These are phyloP conservation scores for Aphelenchoides bicaudatus DNA, from an alignment of 2,888 invertebrate species.

Conservation along the genomic window DNA sequence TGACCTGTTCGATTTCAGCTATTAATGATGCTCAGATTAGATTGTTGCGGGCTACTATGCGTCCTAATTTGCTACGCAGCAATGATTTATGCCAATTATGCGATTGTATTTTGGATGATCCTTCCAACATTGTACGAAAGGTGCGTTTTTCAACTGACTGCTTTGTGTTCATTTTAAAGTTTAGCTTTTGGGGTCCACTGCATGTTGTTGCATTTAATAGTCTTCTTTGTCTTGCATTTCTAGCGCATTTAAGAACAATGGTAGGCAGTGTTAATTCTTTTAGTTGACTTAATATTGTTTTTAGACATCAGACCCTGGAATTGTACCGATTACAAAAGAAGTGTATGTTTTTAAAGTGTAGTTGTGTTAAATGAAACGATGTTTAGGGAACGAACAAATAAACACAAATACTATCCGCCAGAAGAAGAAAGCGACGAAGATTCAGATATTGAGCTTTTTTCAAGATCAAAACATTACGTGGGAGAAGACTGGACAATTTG, in stretches of 20 bases:
- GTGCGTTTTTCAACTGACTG: background rate
- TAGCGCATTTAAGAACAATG: conserved; percentile 78
- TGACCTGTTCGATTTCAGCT: no score
- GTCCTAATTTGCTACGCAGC: conserved; percentile 23
- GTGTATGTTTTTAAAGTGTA: background rate
- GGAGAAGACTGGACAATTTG: conserved; percentile 70
- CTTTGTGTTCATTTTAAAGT: conserved; percentile 21
- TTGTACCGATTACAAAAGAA: conserved; percentile 68
- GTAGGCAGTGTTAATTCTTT: no score
- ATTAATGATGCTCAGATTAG: conserved; percentile 5
- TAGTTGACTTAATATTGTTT: no score
- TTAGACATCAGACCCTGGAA: conserved; percentile 87
- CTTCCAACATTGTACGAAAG: conserved; percentile 13
- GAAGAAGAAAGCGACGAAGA: conserved; percentile 8
- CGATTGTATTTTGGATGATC: conserved; percentile 72
- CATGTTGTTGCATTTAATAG: conserved; percentile 71
- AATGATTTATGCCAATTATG: conserved; percentile 75
- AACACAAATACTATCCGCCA: background rate
- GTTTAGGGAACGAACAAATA: background rate
- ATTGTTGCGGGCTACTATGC: conserved; percentile 22
- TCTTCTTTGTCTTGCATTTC: conserved; percentile 72
- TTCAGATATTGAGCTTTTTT: conserved; percentile 11
- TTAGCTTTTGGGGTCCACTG: conserved; percentile 29
- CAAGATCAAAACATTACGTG: conserved; percentile 21
- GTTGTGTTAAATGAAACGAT: background rate